Percentiles rank a stretch among this genome's conserved stretches.
Conservation (phyloP, 2,797 vertebrate species). For the Hydrophis major region DNA sequence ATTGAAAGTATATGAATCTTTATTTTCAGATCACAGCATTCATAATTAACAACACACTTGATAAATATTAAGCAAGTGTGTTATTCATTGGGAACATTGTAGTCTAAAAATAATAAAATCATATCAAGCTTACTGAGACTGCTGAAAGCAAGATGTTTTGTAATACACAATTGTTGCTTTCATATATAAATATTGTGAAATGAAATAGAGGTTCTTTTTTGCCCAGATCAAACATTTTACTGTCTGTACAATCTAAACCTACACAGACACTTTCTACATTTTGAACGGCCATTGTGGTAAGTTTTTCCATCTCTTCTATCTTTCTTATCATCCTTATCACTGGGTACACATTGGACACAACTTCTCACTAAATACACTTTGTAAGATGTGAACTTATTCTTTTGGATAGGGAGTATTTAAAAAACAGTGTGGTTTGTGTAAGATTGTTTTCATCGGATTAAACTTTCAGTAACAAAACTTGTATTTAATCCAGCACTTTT, state of each 20-base stretch:
- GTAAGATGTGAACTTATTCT: background rate
- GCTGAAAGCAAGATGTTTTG: background rate
- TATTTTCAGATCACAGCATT: background rate
- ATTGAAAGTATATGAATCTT: background rate
- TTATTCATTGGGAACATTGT: background rate
- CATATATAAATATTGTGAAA: constrained; percentile 26
- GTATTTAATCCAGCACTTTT: background rate
- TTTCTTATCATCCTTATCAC: background rate
- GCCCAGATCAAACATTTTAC: constrained; percentile 50
- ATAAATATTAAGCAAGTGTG: background rate
- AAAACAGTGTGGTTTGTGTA: background rate
- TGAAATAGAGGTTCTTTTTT: constrained; percentile 51
- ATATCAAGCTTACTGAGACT: background rate
- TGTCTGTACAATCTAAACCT: constrained; percentile 32
- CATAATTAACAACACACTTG: background rate
- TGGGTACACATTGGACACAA: background rate
- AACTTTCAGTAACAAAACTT: constrained; percentile 1
- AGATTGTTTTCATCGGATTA: background rate
- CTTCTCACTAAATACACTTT: background rate
- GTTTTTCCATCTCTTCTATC: background rate
- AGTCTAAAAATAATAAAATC: constrained; percentile 4
- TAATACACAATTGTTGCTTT: constrained; percentile 1
- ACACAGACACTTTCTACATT: constrained; percentile 35
- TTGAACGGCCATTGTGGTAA: constrained; percentile 47
- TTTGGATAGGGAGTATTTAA: constrained; percentile 1